Base-by-base conservation (phyloP, 1,140 invertebrate genomes). In the Drosophila pandora region DNA sequence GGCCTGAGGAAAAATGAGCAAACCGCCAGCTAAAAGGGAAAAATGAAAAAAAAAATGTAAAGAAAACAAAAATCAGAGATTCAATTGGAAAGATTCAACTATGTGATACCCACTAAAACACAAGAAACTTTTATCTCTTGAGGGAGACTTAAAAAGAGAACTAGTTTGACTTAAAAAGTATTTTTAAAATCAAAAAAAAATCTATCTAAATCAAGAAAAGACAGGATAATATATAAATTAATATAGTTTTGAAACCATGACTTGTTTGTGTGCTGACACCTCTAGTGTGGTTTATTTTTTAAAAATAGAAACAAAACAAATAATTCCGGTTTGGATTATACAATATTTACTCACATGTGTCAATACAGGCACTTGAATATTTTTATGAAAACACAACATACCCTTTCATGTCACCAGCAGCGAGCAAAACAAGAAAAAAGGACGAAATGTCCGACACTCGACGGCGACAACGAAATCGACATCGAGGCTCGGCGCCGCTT, bases 371-470 rank as follows among this genome's bases (percentile, higher is more conserved):
- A n/a, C 34, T 37, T 12, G 34, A n/a, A 37, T 6, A 17, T 13
- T 47, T 47, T 47, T 22, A 10, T 22, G 17, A 47, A 43, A 47
- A 47, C 9, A 47, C 41, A 47, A 47, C 21, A 47, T 22, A 47
- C 43, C 43, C 21, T 47, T 10, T 47, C n/a, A 10, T 43, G 17
- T 21, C 13, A 6, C 13, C n/a, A 43, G 13, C 21, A 47, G 7
- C 21, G 8, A 22, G 21, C 21, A 13, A 8, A 10, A 22, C 68
- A 52, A 53, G 30, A 47, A 32, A 30, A 71, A 67, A 61, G 41
- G 73, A 76, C 54, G 43, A 45, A 76, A 76, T 78, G 63, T 87
- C 70, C 68, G 76, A 75, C 77, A 79, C 47, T 75, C 76, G 59
- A 55, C 65, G 65, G 39, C 80, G 52, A 65, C 50, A 48, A 21